Conservation (phyloP, 2,113 vertebrate genomes). For the Bagarius yarrelli region DNA sequence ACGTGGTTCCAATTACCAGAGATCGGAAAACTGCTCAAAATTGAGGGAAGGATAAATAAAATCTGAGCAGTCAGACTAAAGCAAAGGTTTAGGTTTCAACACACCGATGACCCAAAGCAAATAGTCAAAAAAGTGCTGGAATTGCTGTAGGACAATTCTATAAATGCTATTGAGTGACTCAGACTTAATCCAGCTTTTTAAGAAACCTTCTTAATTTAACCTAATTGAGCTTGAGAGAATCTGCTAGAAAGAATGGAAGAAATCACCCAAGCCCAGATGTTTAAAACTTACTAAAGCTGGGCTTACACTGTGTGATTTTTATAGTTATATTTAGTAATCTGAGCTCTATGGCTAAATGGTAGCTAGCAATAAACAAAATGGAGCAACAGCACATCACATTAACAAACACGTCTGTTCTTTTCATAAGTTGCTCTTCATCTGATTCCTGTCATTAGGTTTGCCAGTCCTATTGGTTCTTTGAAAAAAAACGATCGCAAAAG, state of each 20-base stretch:
- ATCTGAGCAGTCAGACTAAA: not conserved
- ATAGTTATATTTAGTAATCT: no score
- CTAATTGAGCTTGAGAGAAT: not conserved
- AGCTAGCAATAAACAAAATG: no score
- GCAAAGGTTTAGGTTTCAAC: not conserved
- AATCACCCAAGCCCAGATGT: not conserved
- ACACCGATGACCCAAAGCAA: not conserved
- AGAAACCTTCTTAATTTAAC: not conserved
- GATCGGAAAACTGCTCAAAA: not conserved
- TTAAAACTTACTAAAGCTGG: no score
- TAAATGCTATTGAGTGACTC: not conserved
- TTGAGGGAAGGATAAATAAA: not conserved
- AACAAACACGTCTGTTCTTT: no score
- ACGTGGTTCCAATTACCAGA: not conserved
- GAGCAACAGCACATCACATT: no score
- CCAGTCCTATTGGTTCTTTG: no score
- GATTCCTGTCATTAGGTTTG: no score
- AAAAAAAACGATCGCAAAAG: no score
- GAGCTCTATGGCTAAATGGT: no score
- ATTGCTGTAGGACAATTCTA: not conserved
- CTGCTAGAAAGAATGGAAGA: not conserved
- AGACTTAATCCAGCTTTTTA: not conserved
- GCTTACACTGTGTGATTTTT: no score
- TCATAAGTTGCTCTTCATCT: no score
- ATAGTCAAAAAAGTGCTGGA: not conserved